phyloP scores from a whole-genome alignment of 2,888 invertebrate genomes.

The Meiosimyza platycephala region DNA sequence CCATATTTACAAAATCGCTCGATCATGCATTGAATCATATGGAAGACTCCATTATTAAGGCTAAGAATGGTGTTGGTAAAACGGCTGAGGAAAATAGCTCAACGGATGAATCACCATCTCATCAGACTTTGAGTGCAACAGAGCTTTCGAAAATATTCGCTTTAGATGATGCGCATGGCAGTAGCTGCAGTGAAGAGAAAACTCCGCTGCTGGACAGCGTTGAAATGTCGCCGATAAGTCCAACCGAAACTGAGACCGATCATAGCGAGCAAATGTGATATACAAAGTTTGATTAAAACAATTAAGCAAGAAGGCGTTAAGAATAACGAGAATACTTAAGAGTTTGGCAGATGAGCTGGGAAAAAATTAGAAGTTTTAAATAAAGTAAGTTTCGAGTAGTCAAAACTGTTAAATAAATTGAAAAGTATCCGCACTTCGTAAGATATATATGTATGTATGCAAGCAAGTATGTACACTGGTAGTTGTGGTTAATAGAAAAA shows the following conservation, averaged over 20 bases:
- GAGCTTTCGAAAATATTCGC: constrained; percentile 61
- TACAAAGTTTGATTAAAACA: constrained; percentile 36
- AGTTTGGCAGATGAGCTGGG: constrained; percentile 33
- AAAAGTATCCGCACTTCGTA: neutral
- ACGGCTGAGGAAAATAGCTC: constrained; percentile 57
- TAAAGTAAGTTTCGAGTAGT: too few relatives aligned
- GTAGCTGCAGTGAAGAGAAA: constrained; percentile 66
- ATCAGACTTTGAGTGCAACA: constrained; percentile 58
- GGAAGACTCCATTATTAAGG: constrained; percentile 40
- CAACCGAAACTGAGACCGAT: constrained; percentile 61
- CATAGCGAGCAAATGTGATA: constrained; percentile 59
- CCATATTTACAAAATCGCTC: constrained; percentile 53
- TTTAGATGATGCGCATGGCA: constrained; percentile 57
- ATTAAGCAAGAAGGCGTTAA: neutral
- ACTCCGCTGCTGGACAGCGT: constrained; percentile 67
- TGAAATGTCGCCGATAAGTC: constrained; percentile 67
- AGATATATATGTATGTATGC: neutral
- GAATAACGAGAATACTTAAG: neutral
- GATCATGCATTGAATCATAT: constrained; percentile 57
- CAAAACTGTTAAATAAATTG: constrained; percentile 5
- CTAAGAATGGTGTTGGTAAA: constrained; percentile 26
- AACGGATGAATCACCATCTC: constrained; percentile 61
- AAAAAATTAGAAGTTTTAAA: constrained; percentile 37
- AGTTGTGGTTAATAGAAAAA: too few relatives aligned
- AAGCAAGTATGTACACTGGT: neutral